A percentile compares a stretch with the other conserved stretches of the same genome.
phyloP scores from a whole-genome alignment of 2,113 vertebrate genomes.

The Poecile atricapillus region DNA sequence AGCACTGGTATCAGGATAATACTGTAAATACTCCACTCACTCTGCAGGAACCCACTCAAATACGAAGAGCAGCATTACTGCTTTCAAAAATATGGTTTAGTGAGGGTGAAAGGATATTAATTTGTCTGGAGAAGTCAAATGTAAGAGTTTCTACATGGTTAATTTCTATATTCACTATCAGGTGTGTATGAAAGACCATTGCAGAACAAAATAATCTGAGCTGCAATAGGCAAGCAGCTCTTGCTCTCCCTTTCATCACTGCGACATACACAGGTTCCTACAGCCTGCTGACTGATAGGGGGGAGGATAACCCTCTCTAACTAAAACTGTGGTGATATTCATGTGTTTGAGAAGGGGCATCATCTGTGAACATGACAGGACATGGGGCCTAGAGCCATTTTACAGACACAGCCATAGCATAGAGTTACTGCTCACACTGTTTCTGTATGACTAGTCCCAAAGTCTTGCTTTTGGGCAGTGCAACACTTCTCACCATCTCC shows the following conservation, averaged over 20 bases:
- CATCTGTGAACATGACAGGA: background rate
- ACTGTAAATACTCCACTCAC: background rate
- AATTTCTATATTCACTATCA: background rate
- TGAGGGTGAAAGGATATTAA: background rate
- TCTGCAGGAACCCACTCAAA: background rate
- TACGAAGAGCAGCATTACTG: background rate
- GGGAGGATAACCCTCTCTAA: background rate
- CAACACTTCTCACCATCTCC: background rate
- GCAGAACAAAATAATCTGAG: background rate
- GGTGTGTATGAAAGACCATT: background rate
- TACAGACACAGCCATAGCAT: background rate
- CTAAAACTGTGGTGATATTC: background rate
- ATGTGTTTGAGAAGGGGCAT: background rate
- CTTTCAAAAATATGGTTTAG: background rate
- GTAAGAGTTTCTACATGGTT: background rate
- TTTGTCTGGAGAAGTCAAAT: background rate
- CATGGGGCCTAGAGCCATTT: background rate
- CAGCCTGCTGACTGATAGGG: background rate
- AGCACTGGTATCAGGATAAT: background rate
- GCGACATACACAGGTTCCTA: background rate
- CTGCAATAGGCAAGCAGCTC: background rate
- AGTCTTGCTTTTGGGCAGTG: background rate
- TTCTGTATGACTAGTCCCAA: background rate
- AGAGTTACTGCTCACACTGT: background rate
- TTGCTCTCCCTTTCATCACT: background rate